Evolutionary conservation across 2,797 vertebrate genomes (phyloP).

Genomic region (Molossus molossus): DNA sequence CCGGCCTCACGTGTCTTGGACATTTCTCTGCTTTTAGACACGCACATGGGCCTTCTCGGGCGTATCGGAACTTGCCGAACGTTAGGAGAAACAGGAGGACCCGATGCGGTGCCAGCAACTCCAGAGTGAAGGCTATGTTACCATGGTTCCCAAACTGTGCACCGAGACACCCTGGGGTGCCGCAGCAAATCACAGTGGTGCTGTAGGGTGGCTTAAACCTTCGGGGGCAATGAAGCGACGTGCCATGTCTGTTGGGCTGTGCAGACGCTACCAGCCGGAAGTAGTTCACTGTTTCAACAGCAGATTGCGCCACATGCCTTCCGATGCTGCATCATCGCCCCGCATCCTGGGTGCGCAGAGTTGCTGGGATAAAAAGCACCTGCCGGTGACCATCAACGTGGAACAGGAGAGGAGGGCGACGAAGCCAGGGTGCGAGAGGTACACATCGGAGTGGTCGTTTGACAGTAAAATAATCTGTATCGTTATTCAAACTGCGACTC

Average conservation of each 20-base stretch:
- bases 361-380: neutral
- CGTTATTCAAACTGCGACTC: neutral
- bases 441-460: neutral
- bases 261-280: neutral
- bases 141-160: neutral
- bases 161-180: neutral
- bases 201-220: neutral
- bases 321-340: neutral
- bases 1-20: neutral
- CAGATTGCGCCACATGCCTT: slow-evolving; percentile 44
- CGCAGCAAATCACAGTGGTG: neutral
- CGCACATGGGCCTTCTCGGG: too few relatives aligned
- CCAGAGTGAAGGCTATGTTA: neutral
- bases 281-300: slow-evolving; percentile 68
- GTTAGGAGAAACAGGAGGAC: neutral
- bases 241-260: neutral
- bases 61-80: neutral
- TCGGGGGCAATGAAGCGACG: neutral
- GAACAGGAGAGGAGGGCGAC: neutral
- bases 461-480: neutral
- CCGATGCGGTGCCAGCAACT: neutral
- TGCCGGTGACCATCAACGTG: neutral
- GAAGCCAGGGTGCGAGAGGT: neutral
- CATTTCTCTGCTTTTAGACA: neutral
- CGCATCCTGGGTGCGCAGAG: neutral